Conservation (phyloP, 2,888 invertebrate species). For the Melitaea athalia region DNA sequence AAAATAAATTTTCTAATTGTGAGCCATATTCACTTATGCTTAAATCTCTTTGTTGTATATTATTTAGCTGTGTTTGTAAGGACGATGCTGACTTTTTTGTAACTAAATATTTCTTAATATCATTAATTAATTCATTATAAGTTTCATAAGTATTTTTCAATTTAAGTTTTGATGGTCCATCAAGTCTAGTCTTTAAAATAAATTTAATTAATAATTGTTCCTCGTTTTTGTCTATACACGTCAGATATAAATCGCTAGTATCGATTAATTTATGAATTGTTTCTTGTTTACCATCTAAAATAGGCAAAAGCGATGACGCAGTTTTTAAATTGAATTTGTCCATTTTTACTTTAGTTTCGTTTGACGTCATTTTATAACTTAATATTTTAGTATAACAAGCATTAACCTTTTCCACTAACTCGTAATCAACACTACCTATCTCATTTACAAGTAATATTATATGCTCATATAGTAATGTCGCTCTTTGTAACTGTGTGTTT, state of each 20-base stretch:
- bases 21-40: conserved; percentile 28
- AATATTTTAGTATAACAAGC: no score
- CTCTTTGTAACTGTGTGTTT: no score
- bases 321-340: conserved; percentile 33
- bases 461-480: no score
- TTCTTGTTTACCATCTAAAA: conserved; percentile 27
- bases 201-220: conserved; percentile 33
- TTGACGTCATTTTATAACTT: no score
- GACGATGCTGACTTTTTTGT: conserved; percentile 26
- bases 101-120: conserved; percentile 17
- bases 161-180: conserved; percentile 30
- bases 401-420: no score
- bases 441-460: no score
- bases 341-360: no score
- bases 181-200: conserved; percentile 34
- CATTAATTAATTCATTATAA: not conserved
- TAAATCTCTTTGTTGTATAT: conserved; percentile 10
- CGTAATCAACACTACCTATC: no score
- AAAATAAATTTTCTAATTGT: conserved; percentile 32
- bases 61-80: conserved; percentile 16
- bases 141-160: conserved; percentile 9
- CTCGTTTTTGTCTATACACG: conserved; percentile 17
- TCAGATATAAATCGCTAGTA: conserved; percentile 27
- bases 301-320: conserved; percentile 28
- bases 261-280: conserved; percentile 28